A percentile compares a stretch with the other conserved stretches of the same genome.
Conservation (phyloP, 2,797 vertebrate species). For the Eulemur coronatus region DNA sequence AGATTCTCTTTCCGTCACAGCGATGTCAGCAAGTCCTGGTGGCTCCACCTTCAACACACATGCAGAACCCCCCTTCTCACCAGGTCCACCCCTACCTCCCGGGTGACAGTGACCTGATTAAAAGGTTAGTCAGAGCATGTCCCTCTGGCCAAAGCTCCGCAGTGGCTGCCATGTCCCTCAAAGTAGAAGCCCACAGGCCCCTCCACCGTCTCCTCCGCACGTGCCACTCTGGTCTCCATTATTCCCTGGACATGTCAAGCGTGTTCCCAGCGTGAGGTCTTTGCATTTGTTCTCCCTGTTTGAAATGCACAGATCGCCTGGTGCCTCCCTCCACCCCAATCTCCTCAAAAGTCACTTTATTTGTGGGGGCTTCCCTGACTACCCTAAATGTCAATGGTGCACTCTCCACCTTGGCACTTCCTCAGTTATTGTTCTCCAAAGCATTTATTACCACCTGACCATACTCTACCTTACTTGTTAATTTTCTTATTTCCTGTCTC, state of each 20-base stretch:
- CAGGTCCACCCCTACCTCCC: neutral
- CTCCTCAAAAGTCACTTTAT: neutral
- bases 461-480: neutral
- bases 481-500: neutral
- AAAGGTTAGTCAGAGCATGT: neutral
- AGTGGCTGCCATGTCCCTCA: neutral
- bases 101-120: neutral
- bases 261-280: neutral
- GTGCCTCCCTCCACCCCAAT: neutral
- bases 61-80: neutral
- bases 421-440: neutral
- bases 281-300: neutral
- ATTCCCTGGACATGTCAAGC: neutral
- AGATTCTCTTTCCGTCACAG: neutral
- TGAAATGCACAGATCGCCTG: neutral
- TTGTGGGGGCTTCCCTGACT: neutral
- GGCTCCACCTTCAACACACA: neutral
- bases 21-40: neutral
- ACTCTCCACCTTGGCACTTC: neutral
- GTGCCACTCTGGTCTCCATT: neutral
- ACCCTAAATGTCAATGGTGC: neutral
- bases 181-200: neutral
- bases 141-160: neutral
- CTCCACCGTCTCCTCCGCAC: neutral
- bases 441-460: neutral